These are phyloP conservation scores for Carcina quercana DNA, from an alignment of 2,888 invertebrate species.

Conservation along the genomic window DNA sequence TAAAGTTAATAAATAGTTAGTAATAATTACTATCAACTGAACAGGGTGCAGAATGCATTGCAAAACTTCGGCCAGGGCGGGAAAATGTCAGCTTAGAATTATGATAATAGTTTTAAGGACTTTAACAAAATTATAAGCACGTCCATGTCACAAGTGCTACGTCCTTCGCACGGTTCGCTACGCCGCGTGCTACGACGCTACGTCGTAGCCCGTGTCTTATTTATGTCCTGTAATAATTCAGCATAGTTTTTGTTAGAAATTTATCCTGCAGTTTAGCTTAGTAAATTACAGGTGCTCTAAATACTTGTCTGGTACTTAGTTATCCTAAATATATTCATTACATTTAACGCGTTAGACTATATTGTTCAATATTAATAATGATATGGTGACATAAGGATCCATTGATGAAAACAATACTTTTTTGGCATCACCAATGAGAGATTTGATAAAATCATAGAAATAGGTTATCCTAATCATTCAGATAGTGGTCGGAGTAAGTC, in stretches of 20 bases:
- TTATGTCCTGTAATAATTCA: conserved; percentile 53
- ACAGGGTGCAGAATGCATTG: conserved; percentile 42
- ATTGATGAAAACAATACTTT: too few species aligned
- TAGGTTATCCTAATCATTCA: too few species aligned
- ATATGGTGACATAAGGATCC: too few species aligned
- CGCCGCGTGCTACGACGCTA: conserved; percentile 29
- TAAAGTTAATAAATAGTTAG: too few species aligned
- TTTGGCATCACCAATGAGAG: too few species aligned
- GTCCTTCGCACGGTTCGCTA: conserved; percentile 27
- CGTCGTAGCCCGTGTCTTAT: conserved; percentile 48
- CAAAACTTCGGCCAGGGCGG: conserved; percentile 32
- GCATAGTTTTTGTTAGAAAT: conserved; percentile 41
- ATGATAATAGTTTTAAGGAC: conserved; percentile 67
- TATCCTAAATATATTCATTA: neutral
- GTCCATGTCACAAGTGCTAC: conserved; percentile 38
- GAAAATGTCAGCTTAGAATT: conserved; percentile 61
- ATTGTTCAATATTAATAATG: too few species aligned
- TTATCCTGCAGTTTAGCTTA: conserved; percentile 20
- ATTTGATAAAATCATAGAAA: too few species aligned
- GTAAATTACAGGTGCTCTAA: conserved; percentile 3
- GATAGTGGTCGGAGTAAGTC: too few species aligned
- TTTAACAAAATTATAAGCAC: conserved; percentile 46
- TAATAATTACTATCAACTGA: conserved; percentile 33
- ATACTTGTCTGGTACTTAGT: neutral
- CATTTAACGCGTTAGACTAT: too few species aligned